Evolutionary conservation across 2,797 vertebrate species (phyloP).

Genomic region (Xenops minutus): DNA sequence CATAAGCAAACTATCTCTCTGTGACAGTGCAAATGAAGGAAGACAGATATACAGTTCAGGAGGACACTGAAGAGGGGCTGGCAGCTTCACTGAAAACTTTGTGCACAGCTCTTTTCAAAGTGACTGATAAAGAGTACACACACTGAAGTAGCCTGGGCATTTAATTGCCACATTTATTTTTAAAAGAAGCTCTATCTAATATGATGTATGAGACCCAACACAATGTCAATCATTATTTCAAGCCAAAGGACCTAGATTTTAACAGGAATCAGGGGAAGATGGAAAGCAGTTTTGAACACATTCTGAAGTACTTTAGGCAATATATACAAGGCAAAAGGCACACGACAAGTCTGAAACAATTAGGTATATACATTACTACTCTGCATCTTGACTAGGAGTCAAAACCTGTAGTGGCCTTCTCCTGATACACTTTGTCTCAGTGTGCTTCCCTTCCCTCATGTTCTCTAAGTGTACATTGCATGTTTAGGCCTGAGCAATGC

Average conservation of each 20-base stretch:
- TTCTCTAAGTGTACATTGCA: neutral
- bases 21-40: neutral
- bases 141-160: neutral
- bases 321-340: neutral
- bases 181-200: slow-evolving; percentile 4
- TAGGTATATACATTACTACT: neutral
- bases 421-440: neutral
- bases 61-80: neutral
- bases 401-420: neutral
- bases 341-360: neutral
- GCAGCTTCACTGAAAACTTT: neutral
- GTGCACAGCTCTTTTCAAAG: neutral
- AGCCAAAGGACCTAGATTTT: neutral
- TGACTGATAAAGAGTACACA: neutral
- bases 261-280: neutral
- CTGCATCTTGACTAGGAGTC: neutral
- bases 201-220: neutral
- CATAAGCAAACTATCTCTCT: neutral
- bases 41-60: neutral
- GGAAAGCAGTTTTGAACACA: neutral
- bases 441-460: neutral
- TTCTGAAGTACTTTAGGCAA: neutral
- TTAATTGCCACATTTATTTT: slow-evolving; percentile 20
- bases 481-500: neutral
- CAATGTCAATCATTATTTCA: neutral